Base-by-base conservation (phyloP, 2,888 invertebrate species). In the Temnothorax unifasciatus region DNA sequence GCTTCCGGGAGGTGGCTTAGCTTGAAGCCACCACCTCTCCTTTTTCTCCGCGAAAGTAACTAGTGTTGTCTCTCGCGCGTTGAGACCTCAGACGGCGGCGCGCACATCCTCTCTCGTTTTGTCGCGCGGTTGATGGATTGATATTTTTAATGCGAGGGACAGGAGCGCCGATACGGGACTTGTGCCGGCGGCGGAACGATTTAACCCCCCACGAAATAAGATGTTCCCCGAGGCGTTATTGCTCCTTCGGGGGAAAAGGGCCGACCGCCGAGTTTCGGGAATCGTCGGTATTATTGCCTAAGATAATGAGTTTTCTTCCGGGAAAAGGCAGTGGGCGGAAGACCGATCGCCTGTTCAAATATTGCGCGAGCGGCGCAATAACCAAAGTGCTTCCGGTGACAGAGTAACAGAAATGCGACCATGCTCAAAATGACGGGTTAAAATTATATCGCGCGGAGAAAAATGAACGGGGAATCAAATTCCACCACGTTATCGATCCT, bases 121-220 rank as follows among this genome's bases (percentile, higher is more conserved):
- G 86, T 90, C 90, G 83, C 82, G 74, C 47, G 47, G 84, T 91
- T 94, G 93, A 94, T 93, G 92, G 94, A 94, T 94, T 93, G 94
- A 93, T 91, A 90, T 92, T 92, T 93, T 93, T 92, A 94, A 93
- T 90, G 90, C 88, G 88, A 75, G 84, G 83, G 92, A 93, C 93
- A 93, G 47, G 47, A 41, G 18, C 44, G 91, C 84, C 91, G 91
- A 92, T 91, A 90, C 90, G 77, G 76, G n/a, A n/a, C 76, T 75
- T 86, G 71, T 63, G 83, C 47, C 13, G 59, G 66, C 13, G 59
- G 66, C 44, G 59, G 25, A 64, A 61, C 44, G 71, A 82, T 66
- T 50, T 64, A 54, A 79, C 71, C 83, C 77, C 66, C 81, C 29
- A 29, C 29, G 63, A 86, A 86, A 59, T 66, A 87, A 86, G 84